phyloP scores from a whole-genome alignment of 2,888 invertebrate species.

The Calameuta idolon region DNA sequence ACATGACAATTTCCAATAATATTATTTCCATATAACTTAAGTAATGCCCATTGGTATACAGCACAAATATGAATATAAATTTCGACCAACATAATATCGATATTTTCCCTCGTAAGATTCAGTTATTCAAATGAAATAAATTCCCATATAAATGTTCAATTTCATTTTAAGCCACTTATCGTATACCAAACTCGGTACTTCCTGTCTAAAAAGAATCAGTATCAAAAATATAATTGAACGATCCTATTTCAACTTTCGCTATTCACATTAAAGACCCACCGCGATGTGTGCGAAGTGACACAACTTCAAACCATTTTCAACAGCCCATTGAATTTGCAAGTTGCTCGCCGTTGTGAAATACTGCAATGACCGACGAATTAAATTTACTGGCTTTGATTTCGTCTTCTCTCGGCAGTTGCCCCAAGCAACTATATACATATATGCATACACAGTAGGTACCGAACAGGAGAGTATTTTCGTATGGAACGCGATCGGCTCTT shows the following conservation, averaged over 20 bases:
- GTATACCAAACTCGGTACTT: not conserved
- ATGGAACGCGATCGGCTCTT: constrained; percentile 16
- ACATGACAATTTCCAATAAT: not conserved
- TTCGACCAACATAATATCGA: not conserved
- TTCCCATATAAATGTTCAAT: not conserved
- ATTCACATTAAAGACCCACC: not conserved
- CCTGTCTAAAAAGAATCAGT: not conserved
- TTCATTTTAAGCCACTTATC: not conserved
- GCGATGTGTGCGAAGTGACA: not conserved
- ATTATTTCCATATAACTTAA: not conserved
- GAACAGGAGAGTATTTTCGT: constrained; percentile 18
- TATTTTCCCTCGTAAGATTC: not conserved
- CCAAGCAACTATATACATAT: not conserved
- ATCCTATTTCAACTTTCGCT: not conserved
- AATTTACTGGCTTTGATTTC: constrained; percentile 10
- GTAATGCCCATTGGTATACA: not conserved
- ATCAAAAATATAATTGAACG: not conserved
- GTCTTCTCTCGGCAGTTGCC: not conserved
- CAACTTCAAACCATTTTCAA: not conserved
- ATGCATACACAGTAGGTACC: not conserved
- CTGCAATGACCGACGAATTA: constrained; percentile 4
- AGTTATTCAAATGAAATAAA: not conserved
- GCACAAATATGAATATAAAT: not conserved
- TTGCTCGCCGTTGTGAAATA: constrained; percentile 7
- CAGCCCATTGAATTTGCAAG: not conserved